A percentile compares a stretch with the other conserved stretches of the same genome.
Conservation (phyloP, 2,797 vertebrate genomes). For the Falco naumanni region DNA sequence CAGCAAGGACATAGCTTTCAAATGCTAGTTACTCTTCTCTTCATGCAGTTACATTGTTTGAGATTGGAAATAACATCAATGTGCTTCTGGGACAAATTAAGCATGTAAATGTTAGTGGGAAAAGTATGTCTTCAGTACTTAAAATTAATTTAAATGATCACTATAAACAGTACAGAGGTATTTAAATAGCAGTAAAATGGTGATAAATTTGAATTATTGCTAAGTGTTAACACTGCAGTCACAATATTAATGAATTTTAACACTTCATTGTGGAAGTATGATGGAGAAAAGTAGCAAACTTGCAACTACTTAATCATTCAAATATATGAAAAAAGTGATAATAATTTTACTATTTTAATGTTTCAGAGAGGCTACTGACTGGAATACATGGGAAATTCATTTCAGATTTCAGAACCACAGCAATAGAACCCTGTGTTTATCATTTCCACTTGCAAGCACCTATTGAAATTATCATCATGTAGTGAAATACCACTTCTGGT, state of each 20-base stretch:
- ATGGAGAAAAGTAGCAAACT: not conserved
- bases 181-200: slow-evolving; percentile 8
- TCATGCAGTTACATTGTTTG: not conserved
- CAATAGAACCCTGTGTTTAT: not conserved
- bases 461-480: not conserved
- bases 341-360: not conserved
- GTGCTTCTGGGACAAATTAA: not conserved
- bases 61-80: not conserved
- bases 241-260: slow-evolving; percentile 1
- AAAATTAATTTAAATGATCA: slow-evolving; percentile 29
- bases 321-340: not conserved
- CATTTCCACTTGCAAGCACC: not conserved
- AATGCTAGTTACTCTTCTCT: not conserved
- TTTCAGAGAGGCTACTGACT: not conserved
- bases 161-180: not conserved
- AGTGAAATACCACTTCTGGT: not conserved
- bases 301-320: not conserved
- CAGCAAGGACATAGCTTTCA: not conserved
- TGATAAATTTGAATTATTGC: not conserved
- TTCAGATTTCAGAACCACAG: not conserved
- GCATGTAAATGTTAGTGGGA: not conserved
- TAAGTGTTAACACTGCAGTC: not conserved
- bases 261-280: not conserved
- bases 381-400: not conserved
- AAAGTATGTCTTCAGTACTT: not conserved